Percentiles rank a stretch among this genome's conserved stretches.
Evolutionary conservation across 2,113 vertebrate species (phyloP).

Genomic region (Baryphthengus martii): DNA sequence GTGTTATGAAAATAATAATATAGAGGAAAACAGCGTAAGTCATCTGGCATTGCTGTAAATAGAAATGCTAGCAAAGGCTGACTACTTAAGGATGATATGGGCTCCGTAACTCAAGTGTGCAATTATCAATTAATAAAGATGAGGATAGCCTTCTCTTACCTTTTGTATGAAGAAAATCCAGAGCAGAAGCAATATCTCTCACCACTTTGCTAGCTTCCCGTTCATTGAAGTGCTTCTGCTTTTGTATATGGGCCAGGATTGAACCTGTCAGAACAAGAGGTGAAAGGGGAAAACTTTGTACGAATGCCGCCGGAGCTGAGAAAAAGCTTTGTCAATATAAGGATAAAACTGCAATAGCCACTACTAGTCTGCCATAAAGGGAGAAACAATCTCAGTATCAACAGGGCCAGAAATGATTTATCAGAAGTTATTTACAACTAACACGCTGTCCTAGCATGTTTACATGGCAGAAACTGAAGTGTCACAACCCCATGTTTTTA

Average conservation of each 20-base stretch:
- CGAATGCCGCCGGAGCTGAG: background rate
- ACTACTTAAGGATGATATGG: background rate
- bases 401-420: background rate
- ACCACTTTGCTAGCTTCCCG: constrained; percentile 94
- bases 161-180: constrained; percentile 95
- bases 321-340: background rate
- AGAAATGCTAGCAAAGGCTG: background rate
- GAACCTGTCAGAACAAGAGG: constrained; percentile 77
- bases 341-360: background rate
- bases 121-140: background rate
- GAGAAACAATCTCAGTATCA: background rate
- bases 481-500: background rate
- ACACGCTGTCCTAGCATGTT: background rate
- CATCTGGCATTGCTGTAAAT: background rate
- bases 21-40: background rate
- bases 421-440: background rate
- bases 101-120: background rate
- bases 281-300: background rate
- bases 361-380: background rate
- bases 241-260: constrained; percentile 93
- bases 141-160: constrained; percentile 67
- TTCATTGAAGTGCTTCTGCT: constrained; percentile 92
- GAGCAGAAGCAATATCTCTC: constrained; percentile 87
- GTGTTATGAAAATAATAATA: background rate
- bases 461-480: background rate